phyloP scores from a whole-genome alignment of 2,888 invertebrate genomes.

The Endomychus coccineus region DNA sequence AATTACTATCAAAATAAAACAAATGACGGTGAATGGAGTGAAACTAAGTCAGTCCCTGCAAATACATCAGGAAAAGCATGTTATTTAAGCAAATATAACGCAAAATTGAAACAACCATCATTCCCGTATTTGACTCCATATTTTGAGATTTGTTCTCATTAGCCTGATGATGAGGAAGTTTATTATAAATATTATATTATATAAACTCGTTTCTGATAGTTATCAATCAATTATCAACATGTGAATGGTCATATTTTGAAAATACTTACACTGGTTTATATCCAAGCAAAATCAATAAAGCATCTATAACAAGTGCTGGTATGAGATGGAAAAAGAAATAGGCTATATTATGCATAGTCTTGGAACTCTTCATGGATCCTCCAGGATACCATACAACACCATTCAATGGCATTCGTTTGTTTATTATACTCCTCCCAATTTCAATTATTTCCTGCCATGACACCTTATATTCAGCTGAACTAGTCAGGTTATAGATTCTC shows the following conservation, averaged over 20 bases:
- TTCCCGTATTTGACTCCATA: too few relatives aligned
- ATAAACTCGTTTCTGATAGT: too few relatives aligned
- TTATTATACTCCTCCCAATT: slow-evolving; percentile 64
- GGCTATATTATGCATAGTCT: slow-evolving; percentile 63
- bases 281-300: slow-evolving; percentile 67
- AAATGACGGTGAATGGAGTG: too few relatives aligned
- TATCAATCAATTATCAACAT: too few relatives aligned
- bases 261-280: slow-evolving; percentile 78
- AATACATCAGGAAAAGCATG: too few relatives aligned
- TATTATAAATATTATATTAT: too few relatives aligned
- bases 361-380: slow-evolving; percentile 72
- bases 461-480: slow-evolving; percentile 37
- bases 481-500: slow-evolving; percentile 66
- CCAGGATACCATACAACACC: slow-evolving; percentile 73
- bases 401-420: slow-evolving; percentile 69
- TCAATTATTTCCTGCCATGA: slow-evolving; percentile 82
- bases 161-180: background rate
- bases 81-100: too few relatives aligned
- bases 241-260: too few relatives aligned
- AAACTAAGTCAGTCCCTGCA: too few relatives aligned
- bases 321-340: slow-evolving; percentile 80
- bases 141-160: background rate
- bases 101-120: too few relatives aligned
- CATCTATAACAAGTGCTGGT: slow-evolving; percentile 79
- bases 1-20: background rate